Conservation (phyloP, 2,797 vertebrate species). For the Cottoperca gobio region DNA sequence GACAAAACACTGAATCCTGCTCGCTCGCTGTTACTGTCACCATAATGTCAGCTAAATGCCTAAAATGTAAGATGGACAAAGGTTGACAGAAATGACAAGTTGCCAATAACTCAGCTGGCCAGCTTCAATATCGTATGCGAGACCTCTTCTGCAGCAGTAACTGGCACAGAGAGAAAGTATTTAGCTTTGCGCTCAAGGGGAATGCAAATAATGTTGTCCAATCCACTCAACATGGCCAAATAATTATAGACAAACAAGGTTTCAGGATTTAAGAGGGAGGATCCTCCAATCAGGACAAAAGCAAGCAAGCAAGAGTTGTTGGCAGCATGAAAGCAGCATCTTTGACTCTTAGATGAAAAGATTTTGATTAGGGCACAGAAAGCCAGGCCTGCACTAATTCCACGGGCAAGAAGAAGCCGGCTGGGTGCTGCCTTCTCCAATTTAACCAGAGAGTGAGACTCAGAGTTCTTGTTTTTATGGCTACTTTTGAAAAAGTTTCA, state of each 20-base stretch:
- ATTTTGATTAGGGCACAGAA: conserved; percentile 50
- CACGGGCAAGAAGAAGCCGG: neutral
- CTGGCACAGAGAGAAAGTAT: conserved; percentile 13
- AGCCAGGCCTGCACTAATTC: conserved; percentile 18
- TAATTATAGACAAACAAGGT: conserved; percentile 45
- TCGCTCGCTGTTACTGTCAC: conserved; percentile 12
- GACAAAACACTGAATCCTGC: conserved; percentile 28
- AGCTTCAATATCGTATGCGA: conserved; percentile 5
- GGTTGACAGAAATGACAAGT: conserved; percentile 21
- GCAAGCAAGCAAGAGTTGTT: conserved; percentile 32
- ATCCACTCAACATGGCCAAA: conserved; percentile 28
- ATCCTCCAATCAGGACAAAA: conserved; percentile 51
- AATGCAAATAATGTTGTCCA: conserved; percentile 25
- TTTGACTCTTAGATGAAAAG: conserved; percentile 50
- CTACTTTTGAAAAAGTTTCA: conserved; percentile 13
- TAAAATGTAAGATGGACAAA: conserved; percentile 33
- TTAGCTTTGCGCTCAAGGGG: conserved; percentile 19
- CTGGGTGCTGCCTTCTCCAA: conserved; percentile 3
- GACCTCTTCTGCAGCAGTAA: conserved; percentile 8
- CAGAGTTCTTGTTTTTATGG: neutral
- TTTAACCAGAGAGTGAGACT: conserved; percentile 14
- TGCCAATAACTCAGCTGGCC: conserved; percentile 18
- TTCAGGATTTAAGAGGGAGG: conserved; percentile 39
- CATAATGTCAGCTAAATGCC: conserved; percentile 10
- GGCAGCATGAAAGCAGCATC: conserved; percentile 43